Evolutionary conservation across 1,140 invertebrate genomes (phyloP).

Genomic region (Diorhabda carinulata): DNA sequence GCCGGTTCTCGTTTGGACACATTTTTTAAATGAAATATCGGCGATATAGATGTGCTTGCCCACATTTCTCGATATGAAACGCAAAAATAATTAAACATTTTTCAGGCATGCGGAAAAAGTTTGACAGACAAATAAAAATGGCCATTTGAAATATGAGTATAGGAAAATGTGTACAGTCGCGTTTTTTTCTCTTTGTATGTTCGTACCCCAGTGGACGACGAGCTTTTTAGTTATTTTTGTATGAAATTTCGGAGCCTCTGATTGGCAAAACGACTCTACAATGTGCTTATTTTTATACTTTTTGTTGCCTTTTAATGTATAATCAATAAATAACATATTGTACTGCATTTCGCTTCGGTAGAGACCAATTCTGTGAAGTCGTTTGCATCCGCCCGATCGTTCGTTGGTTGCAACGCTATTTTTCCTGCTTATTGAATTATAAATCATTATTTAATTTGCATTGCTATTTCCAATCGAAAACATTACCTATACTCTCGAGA

Average conservation of each 20-base stretch:
- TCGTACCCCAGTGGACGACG: slow-evolving; percentile 28
- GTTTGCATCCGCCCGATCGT: slow-evolving; percentile 23
- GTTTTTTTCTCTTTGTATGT: slow-evolving; percentile 33
- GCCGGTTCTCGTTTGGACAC: slow-evolving; percentile 43
- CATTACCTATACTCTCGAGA: slow-evolving; percentile 10
- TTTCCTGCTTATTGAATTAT: slow-evolving; percentile 13
- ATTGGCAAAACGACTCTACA: slow-evolving; percentile 44
- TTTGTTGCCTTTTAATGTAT: slow-evolving; percentile 39
- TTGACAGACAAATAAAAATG: slow-evolving; percentile 50
- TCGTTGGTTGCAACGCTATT: slow-evolving; percentile 10
- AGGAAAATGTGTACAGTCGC: slow-evolving; percentile 41
- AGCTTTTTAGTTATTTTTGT: slow-evolving; percentile 35
- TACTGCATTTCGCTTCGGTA: slow-evolving; percentile 25
- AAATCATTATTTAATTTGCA: slow-evolving; percentile 19
- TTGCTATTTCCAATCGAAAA: slow-evolving; percentile 26
- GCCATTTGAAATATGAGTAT: slow-evolving; percentile 48
- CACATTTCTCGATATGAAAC: slow-evolving; percentile 46
- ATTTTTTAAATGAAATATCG: slow-evolving; percentile 50
- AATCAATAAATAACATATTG: slow-evolving; percentile 43
- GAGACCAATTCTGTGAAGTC: slow-evolving; percentile 25
- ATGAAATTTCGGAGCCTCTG: slow-evolving; percentile 42
- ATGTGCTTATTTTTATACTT: slow-evolving; percentile 40
- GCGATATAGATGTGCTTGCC: slow-evolving; percentile 42
- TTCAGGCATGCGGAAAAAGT: slow-evolving; percentile 49
- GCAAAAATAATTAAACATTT: slow-evolving; percentile 51